These are phyloP conservation scores for Mythimna albipuncta DNA, from an alignment of 2,888 invertebrate genomes.

Conservation along the genomic window DNA sequence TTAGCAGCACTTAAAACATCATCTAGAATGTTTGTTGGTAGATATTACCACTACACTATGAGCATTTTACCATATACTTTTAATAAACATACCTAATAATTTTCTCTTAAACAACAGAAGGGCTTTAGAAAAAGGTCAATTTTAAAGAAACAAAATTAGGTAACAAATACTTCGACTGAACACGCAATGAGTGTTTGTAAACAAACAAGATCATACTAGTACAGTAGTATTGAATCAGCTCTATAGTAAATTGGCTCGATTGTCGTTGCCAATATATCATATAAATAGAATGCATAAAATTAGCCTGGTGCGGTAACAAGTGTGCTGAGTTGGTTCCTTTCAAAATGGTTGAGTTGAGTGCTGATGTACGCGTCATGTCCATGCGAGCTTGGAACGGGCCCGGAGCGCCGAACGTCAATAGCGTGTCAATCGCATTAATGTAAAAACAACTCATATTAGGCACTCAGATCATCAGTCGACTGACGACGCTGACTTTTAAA, in stretches of 20 bases:
- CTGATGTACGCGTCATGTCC: no score
- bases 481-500: neutral
- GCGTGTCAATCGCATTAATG: no score
- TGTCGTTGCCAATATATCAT: neutral
- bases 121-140: neutral
- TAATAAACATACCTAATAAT: neutral
- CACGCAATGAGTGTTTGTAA: conserved; percentile 11
- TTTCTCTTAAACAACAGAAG: neutral
- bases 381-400: no score
- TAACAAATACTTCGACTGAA: neutral
- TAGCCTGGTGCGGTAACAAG: neutral
- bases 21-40: neutral
- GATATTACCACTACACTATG: neutral
- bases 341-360: no score
- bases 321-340: neutral
- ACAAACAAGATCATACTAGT: conserved; percentile 4
- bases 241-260: conserved; percentile 8
- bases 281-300: conserved; percentile 26
- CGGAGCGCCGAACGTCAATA: no score
- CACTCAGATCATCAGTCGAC: no score
- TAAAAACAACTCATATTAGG: no score
- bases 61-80: neutral
- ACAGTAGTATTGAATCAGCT: neutral
- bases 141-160: no score
- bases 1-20: neutral